These are phyloP conservation scores for Pyrocoelia pectoralis DNA, from an alignment of 2,888 invertebrate species.

Conservation along the genomic window DNA sequence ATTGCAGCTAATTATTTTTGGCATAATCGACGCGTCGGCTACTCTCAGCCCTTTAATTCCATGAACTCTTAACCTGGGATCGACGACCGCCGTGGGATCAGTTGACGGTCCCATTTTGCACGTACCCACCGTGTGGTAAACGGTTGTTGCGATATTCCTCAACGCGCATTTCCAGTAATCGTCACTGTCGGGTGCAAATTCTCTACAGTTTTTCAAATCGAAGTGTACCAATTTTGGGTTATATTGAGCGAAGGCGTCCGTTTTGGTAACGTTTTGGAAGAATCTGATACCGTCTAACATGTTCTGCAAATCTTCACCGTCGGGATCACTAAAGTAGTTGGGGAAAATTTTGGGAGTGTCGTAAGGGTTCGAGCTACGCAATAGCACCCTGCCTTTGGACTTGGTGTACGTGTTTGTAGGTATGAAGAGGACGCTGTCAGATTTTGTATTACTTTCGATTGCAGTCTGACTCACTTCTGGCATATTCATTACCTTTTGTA, in stretches of 20 bases:
- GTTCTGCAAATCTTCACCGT: conserved; percentile 57
- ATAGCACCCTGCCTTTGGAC: conserved; percentile 57
- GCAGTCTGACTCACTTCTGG: conserved; percentile 45
- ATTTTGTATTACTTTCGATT: conserved; percentile 44
- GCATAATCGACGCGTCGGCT: conserved; percentile 84
- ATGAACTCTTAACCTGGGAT: conserved; percentile 70
- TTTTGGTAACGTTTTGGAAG: conserved; percentile 62
- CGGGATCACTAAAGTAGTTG: conserved; percentile 65
- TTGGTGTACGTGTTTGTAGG: conserved; percentile 59
- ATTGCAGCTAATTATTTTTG: conserved; percentile 68
- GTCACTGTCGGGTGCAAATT: conserved; percentile 50
- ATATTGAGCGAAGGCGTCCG: conserved; percentile 56
- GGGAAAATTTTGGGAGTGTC: conserved; percentile 68
- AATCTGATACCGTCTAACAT: too few species aligned
- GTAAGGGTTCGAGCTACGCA: conserved; percentile 64
- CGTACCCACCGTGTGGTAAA: conserved; percentile 42
- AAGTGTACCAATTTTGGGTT: conserved; percentile 55
- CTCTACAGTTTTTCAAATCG: conserved; percentile 45
- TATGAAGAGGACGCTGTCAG: conserved; percentile 46
- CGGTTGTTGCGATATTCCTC: conserved; percentile 26
- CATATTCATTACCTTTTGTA: conserved; percentile 44
- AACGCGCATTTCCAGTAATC: conserved; percentile 65
- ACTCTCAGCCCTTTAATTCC: too few species aligned
- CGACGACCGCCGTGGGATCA: conserved; percentile 78
- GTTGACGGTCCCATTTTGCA: conserved; percentile 80